Percentiles rank a stretch among this genome's conserved stretches.
phyloP scores from a whole-genome alignment of 2,113 vertebrate species.

The Tetraodon nigroviridis region DNA sequence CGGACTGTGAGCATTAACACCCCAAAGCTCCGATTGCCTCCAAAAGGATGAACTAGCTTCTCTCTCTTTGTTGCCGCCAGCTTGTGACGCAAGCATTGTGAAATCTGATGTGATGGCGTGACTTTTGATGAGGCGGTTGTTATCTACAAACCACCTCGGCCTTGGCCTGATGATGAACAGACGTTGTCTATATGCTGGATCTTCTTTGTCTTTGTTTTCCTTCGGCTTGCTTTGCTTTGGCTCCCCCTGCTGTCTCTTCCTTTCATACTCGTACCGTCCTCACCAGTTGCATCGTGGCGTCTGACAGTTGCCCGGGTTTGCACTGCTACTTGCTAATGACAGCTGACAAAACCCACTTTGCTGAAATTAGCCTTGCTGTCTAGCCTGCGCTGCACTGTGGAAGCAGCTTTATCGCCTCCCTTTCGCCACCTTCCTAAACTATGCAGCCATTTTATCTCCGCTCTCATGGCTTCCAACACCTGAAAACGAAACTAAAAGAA shows the following conservation, averaged over 20 bases:
- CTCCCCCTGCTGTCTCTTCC: slow-evolving; percentile 1
- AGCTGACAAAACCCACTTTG: slow-evolving; percentile 63
- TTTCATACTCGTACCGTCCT: too few relatives aligned
- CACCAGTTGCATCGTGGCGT: slow-evolving; percentile 35
- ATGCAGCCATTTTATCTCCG: neutral
- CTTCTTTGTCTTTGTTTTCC: neutral
- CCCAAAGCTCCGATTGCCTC: neutral
- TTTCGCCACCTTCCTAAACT: slow-evolving; percentile 20
- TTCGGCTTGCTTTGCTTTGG: too few relatives aligned
- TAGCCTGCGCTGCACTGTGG: slow-evolving; percentile 39
- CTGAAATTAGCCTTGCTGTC: slow-evolving; percentile 63
- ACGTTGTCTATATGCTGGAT: neutral
- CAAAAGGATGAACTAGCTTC: neutral
- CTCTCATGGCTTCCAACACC: neutral
- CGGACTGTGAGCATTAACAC: neutral
- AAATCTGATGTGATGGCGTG: neutral
- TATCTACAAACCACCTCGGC: neutral
- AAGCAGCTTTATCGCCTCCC: slow-evolving; percentile 24
- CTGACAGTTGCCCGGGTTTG: slow-evolving; percentile 59
- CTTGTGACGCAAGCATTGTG: neutral
- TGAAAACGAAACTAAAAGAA: slow-evolving; percentile 15
- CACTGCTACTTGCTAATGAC: slow-evolving; percentile 40
- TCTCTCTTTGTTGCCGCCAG: neutral
- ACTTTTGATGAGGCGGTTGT: neutral
- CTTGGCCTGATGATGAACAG: neutral